Conservation (phyloP, 2,888 invertebrate genomes). For the Eupithecia inturbata region DNA sequence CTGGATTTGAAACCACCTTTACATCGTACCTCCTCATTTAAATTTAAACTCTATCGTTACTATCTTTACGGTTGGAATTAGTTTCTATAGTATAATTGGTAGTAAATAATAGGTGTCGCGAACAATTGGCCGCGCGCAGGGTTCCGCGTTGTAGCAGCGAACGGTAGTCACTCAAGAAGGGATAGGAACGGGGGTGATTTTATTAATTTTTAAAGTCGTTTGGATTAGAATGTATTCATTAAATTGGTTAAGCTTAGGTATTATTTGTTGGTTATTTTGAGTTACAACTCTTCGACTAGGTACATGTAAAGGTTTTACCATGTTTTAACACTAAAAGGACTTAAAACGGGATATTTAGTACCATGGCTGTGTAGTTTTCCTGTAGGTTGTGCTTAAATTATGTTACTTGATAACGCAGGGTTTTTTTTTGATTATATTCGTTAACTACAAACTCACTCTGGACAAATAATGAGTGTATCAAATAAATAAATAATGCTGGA, state of each 20-base stretch:
- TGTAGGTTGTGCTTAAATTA: too few relatives aligned
- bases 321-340: neutral
- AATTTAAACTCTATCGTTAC: slow-evolving; percentile 39
- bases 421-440: too few relatives aligned
- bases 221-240: slow-evolving; percentile 46
- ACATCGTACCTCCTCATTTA: neutral
- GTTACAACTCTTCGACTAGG: neutral
- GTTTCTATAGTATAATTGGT: slow-evolving; percentile 45
- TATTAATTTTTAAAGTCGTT: slow-evolving; percentile 65
- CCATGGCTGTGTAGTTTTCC: too few relatives aligned
- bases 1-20: slow-evolving; percentile 4
- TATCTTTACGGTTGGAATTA: slow-evolving; percentile 21
- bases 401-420: too few relatives aligned
- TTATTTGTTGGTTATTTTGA: slow-evolving; percentile 11
- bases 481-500: too few relatives aligned
- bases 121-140: slow-evolving; percentile 64
- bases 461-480: too few relatives aligned
- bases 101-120: slow-evolving; percentile 69
- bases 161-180: slow-evolving; percentile 66
- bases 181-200: slow-evolving; percentile 55
- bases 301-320: too few relatives aligned
- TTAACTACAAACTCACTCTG: too few relatives aligned
- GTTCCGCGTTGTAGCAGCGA: slow-evolving; percentile 59
- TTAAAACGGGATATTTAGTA: too few relatives aligned
- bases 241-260: slow-evolving; percentile 34